phyloP scores from a whole-genome alignment of 2,888 invertebrate species.

The Axea sp. region DNA sequence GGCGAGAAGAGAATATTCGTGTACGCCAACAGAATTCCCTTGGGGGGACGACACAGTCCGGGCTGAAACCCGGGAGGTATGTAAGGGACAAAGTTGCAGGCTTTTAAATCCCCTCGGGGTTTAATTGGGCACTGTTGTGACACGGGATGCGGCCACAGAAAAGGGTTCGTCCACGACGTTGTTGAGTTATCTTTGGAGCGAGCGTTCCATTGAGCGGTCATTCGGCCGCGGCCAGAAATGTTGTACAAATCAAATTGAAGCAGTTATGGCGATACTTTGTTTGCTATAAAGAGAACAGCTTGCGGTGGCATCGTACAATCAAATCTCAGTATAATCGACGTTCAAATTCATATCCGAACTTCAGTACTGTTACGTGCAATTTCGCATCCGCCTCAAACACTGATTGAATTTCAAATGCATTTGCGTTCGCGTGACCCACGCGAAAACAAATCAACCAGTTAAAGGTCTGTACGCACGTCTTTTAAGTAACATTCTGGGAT shows the following conservation, averaged over 20 bases:
- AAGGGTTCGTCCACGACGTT: constrained; percentile 25
- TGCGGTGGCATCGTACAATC: constrained; percentile 37
- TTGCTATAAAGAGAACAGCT: constrained; percentile 35
- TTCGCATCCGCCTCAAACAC: constrained; percentile 11
- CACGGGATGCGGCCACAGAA: constrained; percentile 65
- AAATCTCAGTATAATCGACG: constrained; percentile 48
- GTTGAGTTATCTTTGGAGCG: constrained; percentile 21
- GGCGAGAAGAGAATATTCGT: constrained; percentile 77
- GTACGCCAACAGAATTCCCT: constrained; percentile 77
- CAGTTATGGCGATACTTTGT: constrained; percentile 37
- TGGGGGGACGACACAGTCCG: constrained; percentile 71
- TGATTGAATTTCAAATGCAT: constrained; percentile 44
- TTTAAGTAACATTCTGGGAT: constrained; percentile 7
- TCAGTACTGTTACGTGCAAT: constrained; percentile 22
- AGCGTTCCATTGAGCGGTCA: constrained; percentile 37
- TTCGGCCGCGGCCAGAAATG: constrained; percentile 26
- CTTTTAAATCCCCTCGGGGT: constrained; percentile 77
- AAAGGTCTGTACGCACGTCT: constrained; percentile 1
- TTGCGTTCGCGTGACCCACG: constrained; percentile 25
- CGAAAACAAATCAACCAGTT: constrained; percentile 5
- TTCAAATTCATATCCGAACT: constrained; percentile 26
- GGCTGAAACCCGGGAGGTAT: constrained; percentile 62
- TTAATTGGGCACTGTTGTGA: constrained; percentile 79
- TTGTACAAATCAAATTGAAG: constrained; percentile 35
- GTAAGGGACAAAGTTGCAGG: constrained; percentile 63